Conservation (phyloP, 2,888 invertebrate genomes). For the Trichacis sp. region DNA sequence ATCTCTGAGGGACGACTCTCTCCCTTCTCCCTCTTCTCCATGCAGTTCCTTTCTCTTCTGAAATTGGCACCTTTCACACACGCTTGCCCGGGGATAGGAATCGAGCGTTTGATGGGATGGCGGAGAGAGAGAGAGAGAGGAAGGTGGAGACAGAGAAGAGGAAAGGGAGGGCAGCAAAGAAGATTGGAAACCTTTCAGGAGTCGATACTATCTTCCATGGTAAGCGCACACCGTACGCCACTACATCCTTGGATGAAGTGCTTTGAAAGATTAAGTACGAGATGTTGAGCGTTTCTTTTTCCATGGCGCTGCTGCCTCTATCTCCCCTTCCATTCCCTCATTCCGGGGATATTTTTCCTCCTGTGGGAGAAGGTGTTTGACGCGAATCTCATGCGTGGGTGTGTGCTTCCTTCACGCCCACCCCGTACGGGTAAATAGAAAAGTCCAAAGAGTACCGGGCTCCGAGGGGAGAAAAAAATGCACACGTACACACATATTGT, state of each 20-base stretch:
- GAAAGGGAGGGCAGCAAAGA: constrained; percentile 26
- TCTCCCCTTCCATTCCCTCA: constrained; percentile 11
- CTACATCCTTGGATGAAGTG: constrained; percentile 33
- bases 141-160: constrained; percentile 10
- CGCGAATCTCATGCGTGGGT: constrained; percentile 50
- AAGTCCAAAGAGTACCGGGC: too few species aligned
- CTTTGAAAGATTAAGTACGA: constrained; percentile 42
- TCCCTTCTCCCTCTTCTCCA: constrained; percentile 28
- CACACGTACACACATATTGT: not conserved
- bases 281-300: constrained; percentile 35
- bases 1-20: constrained; percentile 33
- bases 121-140: constrained; percentile 24
- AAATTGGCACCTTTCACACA: constrained; percentile 54
- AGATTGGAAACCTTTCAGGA: constrained; percentile 36
- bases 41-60: constrained; percentile 30
- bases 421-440: constrained; percentile 26
- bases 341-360: constrained; percentile 31
- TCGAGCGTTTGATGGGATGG: constrained; percentile 19
- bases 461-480: constrained; percentile 23
- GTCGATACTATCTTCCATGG: constrained; percentile 35
- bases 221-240: not conserved
- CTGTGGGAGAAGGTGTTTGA: constrained; percentile 48
- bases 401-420: constrained; percentile 45
- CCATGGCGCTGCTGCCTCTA: constrained; percentile 4
- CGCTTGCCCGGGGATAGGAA: constrained; percentile 16